phyloP scores from a whole-genome alignment of 1,140 invertebrate species.

The Mylabris phalerata region DNA sequence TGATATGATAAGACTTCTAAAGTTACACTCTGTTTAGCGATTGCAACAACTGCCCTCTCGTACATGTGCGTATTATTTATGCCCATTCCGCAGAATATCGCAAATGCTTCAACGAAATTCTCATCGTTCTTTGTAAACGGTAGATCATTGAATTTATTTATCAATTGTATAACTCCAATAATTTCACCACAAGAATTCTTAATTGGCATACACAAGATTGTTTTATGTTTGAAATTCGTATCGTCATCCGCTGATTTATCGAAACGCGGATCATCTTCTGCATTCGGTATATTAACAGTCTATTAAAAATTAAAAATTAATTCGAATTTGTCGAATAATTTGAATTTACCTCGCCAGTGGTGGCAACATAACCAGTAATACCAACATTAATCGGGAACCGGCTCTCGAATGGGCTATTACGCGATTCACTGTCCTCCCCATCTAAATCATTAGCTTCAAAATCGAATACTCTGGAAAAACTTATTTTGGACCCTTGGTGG shows the following conservation, averaged over 20 bases:
- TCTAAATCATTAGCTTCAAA: slow-evolving; percentile 74
- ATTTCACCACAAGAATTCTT: slow-evolving; percentile 83
- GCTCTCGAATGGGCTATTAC: slow-evolving; percentile 78
- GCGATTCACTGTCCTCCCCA: slow-evolving; percentile 65
- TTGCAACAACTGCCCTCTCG: slow-evolving; percentile 84
- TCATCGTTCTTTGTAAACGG: slow-evolving; percentile 88
- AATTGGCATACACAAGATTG: slow-evolving; percentile 87
- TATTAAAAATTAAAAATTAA: neutral
- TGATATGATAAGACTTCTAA: slow-evolving; percentile 94
- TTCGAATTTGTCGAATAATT: neutral
- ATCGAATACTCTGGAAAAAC: slow-evolving; percentile 88
- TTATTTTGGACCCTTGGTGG: slow-evolving; percentile 81
- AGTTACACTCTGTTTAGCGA: slow-evolving; percentile 93
- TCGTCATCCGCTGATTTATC: slow-evolving; percentile 78
- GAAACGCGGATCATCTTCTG: slow-evolving; percentile 87
- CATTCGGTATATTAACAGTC: slow-evolving; percentile 84
- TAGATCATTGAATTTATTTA: slow-evolving; percentile 88
- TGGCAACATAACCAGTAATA: slow-evolving; percentile 91
- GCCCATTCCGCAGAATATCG: slow-evolving; percentile 96
- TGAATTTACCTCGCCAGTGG: slow-evolving; percentile 80
- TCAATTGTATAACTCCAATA: slow-evolving; percentile 87
- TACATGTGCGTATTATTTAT: slow-evolving; percentile 97
- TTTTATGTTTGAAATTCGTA: slow-evolving; percentile 71
- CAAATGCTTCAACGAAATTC: slow-evolving; percentile 92
- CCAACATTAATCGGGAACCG: slow-evolving; percentile 95